Evolutionary conservation across 2,888 invertebrate genomes (phyloP).

Genomic region (Plebejus anna): DNA sequence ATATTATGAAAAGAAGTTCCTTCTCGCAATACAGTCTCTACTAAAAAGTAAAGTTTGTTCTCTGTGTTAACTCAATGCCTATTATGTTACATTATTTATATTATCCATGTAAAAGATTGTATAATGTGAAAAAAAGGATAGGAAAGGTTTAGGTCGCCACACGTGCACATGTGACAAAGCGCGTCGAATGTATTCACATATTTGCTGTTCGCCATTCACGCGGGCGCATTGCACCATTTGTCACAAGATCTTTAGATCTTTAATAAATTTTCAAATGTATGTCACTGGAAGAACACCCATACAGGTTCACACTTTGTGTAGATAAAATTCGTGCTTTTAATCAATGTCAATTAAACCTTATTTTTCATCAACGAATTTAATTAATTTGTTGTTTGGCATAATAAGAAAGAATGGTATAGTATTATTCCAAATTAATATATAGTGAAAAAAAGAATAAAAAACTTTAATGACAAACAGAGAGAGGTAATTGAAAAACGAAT

Average conservation of each 20-base stretch:
- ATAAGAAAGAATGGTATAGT: not conserved
- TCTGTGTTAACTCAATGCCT: not conserved
- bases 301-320: conserved; percentile 2
- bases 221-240: conserved; percentile 44
- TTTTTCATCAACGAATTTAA: not conserved
- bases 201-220: conserved; percentile 56
- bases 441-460: not conserved
- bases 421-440: not conserved
- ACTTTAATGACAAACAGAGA: not conserved
- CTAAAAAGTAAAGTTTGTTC: too few species aligned
- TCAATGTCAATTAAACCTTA: not conserved
- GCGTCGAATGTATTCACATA: conserved; percentile 54
- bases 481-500: conserved; percentile 27
- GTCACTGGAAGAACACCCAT: conserved; percentile 36
- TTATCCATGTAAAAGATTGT: not conserved
- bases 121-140: conserved; percentile 23
- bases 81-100: not conserved
- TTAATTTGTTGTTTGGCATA: not conserved
- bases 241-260: conserved; percentile 39
- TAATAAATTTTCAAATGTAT: conserved; percentile 31
- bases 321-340: not conserved
- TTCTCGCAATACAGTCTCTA: not conserved
- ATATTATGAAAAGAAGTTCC: too few species aligned
- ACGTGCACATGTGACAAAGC: conserved; percentile 49
- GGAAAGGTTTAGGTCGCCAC: conserved; percentile 35